Conservation (phyloP, 2,797 vertebrate species). For the Neosilurus mollespiculum region DNA sequence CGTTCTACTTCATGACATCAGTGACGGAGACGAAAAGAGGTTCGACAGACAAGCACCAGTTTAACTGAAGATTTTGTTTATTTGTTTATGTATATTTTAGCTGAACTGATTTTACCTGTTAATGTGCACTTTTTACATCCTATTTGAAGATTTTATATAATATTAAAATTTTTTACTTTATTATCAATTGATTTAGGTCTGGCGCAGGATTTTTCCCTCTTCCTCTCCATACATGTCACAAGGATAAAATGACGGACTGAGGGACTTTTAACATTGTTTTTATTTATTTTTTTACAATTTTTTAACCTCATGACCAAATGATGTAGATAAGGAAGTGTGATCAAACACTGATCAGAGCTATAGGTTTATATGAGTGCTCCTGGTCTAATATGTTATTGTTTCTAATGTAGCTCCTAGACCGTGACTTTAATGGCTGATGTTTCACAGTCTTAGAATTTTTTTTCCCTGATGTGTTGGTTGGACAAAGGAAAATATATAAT, state of each 20-base stretch:
- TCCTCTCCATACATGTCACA: background rate
- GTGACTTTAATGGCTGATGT: background rate
- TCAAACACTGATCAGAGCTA: background rate
- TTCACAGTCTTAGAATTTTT: background rate
- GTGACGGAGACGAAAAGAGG: constrained; percentile 90
- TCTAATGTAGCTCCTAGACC: background rate
- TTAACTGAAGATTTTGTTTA: background rate
- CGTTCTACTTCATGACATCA: constrained; percentile 91
- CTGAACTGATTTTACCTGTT: no score
- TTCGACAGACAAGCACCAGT: constrained; percentile 52
- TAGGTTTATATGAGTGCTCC: background rate
- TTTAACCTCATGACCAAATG: background rate
- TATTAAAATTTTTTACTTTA: no score
- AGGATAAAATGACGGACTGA: background rate
- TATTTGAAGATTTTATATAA: no score
- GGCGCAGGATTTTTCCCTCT: background rate
- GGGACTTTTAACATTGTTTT: background rate
- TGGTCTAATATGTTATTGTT: background rate
- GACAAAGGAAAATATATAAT: background rate
- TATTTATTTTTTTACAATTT: background rate
- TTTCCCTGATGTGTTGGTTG: background rate
- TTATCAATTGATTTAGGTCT: no score
- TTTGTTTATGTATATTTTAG: no score
- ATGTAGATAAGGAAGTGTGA: background rate
- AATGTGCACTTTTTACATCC: no score